These are phyloP conservation scores for Osmerus eperlanus DNA, from an alignment of 2,113 vertebrate species.

Conservation along the genomic window DNA sequence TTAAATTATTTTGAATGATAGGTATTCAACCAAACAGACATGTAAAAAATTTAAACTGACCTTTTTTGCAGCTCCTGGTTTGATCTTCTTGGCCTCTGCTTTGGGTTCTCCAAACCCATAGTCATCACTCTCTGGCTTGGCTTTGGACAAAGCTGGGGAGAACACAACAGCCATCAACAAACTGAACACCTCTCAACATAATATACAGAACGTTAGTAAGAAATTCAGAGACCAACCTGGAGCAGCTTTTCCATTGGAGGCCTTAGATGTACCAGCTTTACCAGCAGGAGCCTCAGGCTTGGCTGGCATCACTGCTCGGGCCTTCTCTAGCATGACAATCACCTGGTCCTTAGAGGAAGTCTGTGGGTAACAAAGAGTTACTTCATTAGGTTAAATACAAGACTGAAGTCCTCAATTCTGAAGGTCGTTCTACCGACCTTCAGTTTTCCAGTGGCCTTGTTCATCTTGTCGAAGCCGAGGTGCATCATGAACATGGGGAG, in stretches of 20 bases:
- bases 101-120: slow-evolving; percentile 74
- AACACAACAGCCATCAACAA: not conserved
- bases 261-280: slow-evolving; percentile 74
- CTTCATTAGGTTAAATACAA: not conserved
- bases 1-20: too few species aligned
- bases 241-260: slow-evolving; percentile 65
- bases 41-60: slow-evolving; percentile 56
- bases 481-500: slow-evolving; percentile 98
- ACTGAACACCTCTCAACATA: not conserved
- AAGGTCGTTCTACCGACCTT: slow-evolving; percentile 72
- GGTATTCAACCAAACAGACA: not conserved
- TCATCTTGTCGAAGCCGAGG: slow-evolving; percentile 94
- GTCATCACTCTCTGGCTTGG: slow-evolving; percentile 74
- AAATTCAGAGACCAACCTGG: slow-evolving; percentile 70
- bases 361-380: slow-evolving; percentile 58
- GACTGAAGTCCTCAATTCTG: not conserved
- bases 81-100: slow-evolving; percentile 82
- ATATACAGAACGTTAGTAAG: too few species aligned
- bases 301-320: slow-evolving; percentile 88
- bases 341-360: slow-evolving; percentile 96
- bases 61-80: slow-evolving; percentile 82
- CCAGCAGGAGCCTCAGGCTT: slow-evolving; percentile 81
- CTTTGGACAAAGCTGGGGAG: slow-evolving; percentile 49
- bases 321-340: slow-evolving; percentile 90
- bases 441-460: slow-evolving; percentile 87